These are phyloP conservation scores for Drosophila eohydei DNA, from an alignment of 2,888 invertebrate species.

Conservation along the genomic window DNA sequence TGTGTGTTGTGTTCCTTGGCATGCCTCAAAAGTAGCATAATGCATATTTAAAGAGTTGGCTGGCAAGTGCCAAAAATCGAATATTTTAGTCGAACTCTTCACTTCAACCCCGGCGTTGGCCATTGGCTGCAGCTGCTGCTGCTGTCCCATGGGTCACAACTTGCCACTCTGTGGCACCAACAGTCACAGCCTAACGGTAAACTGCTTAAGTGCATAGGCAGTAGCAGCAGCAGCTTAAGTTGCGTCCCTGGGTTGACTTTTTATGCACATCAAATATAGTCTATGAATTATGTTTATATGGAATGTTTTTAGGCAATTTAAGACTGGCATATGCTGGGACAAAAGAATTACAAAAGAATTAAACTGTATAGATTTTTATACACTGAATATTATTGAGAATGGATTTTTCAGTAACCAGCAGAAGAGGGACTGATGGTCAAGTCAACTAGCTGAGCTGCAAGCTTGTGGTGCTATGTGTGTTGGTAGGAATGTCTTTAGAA, in stretches of 20 bases:
- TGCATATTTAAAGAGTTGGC: constrained; percentile 78
- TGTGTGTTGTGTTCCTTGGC: constrained; percentile 26
- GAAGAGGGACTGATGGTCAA: no score
- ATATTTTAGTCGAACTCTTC: constrained; percentile 60
- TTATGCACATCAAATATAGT: not conserved
- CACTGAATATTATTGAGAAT: no score
- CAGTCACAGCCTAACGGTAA: constrained; percentile 27
- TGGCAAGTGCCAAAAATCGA: constrained; percentile 79
- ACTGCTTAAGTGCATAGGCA: constrained; percentile 41
- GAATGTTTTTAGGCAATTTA: not conserved
- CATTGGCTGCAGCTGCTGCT: constrained; percentile 40
- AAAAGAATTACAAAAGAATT: not conserved
- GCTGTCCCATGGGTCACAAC: constrained; percentile 32
- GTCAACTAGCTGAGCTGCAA: no score
- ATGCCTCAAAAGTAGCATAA: constrained; percentile 72
- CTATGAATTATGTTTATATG: no score
- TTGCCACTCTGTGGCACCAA: constrained; percentile 52
- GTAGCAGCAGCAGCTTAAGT: constrained; percentile 7
- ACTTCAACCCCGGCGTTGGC: constrained; percentile 11
- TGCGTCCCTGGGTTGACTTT: constrained; percentile 4
- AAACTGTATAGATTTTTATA: no score
- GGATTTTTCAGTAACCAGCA: no score
- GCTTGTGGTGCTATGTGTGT: no score
- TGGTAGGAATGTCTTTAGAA: no score
- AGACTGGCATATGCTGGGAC: not conserved